Conservation (phyloP, 2,888 invertebrate species). For the Drosophila mulleri region DNA sequence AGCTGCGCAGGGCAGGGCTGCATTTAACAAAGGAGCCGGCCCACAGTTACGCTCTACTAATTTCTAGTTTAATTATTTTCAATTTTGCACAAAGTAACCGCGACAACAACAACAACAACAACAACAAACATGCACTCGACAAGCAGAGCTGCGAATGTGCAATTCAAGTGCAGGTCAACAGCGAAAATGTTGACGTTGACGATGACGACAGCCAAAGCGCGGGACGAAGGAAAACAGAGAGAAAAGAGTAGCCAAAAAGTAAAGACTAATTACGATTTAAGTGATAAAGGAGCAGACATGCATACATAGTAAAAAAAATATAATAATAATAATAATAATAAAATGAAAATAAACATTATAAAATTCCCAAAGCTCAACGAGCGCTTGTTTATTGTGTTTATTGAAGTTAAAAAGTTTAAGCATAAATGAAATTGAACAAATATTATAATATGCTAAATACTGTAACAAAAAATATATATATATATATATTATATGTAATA, state of each 20-base stretch:
- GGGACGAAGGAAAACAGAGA: neutral
- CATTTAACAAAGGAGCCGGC: conserved; percentile 41
- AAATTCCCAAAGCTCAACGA: too few relatives aligned
- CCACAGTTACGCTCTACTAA: conserved; percentile 75
- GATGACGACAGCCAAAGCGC: conserved; percentile 2
- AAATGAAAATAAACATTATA: too few relatives aligned
- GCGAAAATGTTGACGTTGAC: conserved; percentile 23
- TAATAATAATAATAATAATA: too few relatives aligned
- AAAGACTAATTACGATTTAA: neutral
- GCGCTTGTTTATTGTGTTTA: too few relatives aligned
- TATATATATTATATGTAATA: too few relatives aligned
- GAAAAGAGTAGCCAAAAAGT: conserved; percentile 22
- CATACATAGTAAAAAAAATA: too few relatives aligned
- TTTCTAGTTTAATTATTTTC: conserved; percentile 76
- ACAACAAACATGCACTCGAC: conserved; percentile 61
- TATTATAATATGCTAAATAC: too few relatives aligned
- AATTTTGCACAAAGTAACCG: conserved; percentile 74
- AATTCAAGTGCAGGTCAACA: conserved; percentile 64
- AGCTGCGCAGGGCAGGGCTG: conserved; percentile 19
- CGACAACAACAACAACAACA: conserved; percentile 42
- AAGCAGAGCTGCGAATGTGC: conserved; percentile 54
- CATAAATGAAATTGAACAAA: too few relatives aligned
- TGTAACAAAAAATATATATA: too few relatives aligned
- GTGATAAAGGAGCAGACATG: neutral
- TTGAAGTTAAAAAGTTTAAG: too few relatives aligned